Conservation (phyloP, 2,888 invertebrate genomes). For the Dryococelus australis region DNA sequence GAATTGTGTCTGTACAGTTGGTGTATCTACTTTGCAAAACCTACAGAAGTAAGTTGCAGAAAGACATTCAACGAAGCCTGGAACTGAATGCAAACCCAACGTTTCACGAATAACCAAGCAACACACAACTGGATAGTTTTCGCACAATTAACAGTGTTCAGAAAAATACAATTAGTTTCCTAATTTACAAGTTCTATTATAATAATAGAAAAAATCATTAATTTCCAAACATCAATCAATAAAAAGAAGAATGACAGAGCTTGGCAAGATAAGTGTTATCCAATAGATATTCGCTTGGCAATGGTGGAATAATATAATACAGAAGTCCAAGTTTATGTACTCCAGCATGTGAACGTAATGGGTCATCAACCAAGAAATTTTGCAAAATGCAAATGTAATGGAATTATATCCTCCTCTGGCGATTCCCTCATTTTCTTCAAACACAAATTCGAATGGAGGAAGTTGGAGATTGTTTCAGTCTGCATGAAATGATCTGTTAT, state of each 20-base stretch:
- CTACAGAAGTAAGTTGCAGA: background rate
- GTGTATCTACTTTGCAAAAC: too few relatives aligned
- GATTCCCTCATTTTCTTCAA: background rate
- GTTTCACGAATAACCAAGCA: background rate
- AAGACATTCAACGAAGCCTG: background rate
- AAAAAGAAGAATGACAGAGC: background rate
- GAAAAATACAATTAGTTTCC: background rate
- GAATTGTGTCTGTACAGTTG: background rate
- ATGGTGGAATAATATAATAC: too few relatives aligned
- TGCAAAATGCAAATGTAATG: background rate
- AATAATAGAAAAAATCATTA: background rate
- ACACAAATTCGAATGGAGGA: background rate
- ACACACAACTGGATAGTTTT: background rate
- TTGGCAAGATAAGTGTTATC: background rate
- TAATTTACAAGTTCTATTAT: background rate
- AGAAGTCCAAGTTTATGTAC: background rate
- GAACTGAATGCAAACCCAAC: background rate
- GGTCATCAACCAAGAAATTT: too few relatives aligned
- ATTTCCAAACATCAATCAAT: too few relatives aligned
- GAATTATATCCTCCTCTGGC: background rate
- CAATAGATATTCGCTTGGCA: background rate
- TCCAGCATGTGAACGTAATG: background rate
- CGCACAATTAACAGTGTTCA: background rate
- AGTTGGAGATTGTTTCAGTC: background rate
- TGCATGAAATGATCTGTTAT: background rate